A percentile compares a stretch with the other conserved stretches of the same genome.
Evolutionary conservation across 2,797 vertebrate genomes (phyloP).

Genomic region (Tamandua tetradactyla): DNA sequence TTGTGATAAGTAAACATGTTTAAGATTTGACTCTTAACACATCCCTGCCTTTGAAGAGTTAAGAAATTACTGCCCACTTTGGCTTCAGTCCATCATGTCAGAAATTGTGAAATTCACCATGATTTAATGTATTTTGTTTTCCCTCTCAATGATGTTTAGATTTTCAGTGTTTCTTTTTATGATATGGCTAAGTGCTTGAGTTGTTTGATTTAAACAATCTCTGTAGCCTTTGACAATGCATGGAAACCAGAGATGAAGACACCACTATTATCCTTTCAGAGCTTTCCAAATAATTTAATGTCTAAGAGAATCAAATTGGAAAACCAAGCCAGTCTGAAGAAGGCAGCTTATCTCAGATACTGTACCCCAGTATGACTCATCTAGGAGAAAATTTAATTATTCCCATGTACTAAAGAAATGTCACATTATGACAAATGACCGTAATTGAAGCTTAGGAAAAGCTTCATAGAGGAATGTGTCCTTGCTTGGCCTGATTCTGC

Average conservation of each 20-base stretch:
- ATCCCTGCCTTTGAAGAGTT: neutral
- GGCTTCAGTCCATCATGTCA: slow-evolving; percentile 2
- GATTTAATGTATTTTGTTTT: slow-evolving; percentile 60
- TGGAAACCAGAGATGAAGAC: slow-evolving; percentile 20
- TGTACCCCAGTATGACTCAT: slow-evolving; percentile 27
- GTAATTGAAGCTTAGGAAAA: slow-evolving; percentile 49
- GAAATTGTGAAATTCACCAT: slow-evolving; percentile 14
- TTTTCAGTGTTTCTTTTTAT: slow-evolving; percentile 19
- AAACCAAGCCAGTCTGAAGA: slow-evolving; percentile 60
- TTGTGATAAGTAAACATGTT: neutral
- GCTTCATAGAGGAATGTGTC: neutral
- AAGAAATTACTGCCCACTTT: neutral
- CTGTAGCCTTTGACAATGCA: slow-evolving; percentile 50
- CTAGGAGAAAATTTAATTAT: slow-evolving; percentile 61
- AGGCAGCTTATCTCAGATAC: slow-evolving; percentile 65
- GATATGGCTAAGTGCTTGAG: slow-evolving; percentile 48
- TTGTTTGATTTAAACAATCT: slow-evolving; percentile 43
- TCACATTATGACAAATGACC: slow-evolving; percentile 61
- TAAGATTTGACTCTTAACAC: neutral
- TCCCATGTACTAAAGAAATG: slow-evolving; percentile 38
- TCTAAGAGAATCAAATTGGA: slow-evolving; percentile 65
- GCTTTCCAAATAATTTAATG: slow-evolving; percentile 68
- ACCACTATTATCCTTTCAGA: slow-evolving; percentile 51
- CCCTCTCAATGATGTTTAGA: neutral
- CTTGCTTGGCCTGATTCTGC: slow-evolving; percentile 12